Evolutionary conservation across 2,888 invertebrate genomes (phyloP).

Genomic region (Baccha elongata): DNA sequence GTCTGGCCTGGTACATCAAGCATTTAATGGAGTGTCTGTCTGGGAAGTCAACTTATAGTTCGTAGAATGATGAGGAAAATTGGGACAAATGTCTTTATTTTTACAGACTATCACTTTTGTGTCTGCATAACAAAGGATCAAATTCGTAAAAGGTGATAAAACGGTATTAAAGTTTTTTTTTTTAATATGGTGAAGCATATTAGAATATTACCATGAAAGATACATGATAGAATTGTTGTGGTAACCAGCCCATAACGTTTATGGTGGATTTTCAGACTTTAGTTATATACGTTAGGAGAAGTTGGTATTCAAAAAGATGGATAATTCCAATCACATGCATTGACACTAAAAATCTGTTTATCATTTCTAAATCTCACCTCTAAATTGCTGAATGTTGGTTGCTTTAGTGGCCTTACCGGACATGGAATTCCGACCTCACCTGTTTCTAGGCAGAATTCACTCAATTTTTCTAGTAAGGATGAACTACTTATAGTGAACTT

Average conservation of each 20-base stretch:
- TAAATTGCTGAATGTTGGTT: too few relatives aligned
- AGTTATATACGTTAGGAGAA: too few relatives aligned
- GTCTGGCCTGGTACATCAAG: conserved; percentile 10
- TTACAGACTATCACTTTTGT: not conserved
- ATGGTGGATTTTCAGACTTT: not conserved
- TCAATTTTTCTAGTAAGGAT: too few relatives aligned
- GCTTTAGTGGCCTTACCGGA: too few relatives aligned
- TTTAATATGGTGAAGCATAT: not conserved
- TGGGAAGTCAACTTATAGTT: conserved; percentile 1
- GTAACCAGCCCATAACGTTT: too few relatives aligned
- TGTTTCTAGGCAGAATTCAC: too few relatives aligned
- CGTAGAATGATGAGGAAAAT: not conserved
- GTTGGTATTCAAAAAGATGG: too few relatives aligned
- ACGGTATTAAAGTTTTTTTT: not conserved
- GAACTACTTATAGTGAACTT: too few relatives aligned
- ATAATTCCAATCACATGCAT: too few relatives aligned
- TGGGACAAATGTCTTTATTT: conserved; percentile 25
- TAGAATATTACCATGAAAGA: not conserved
- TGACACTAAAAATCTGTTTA: too few relatives aligned
- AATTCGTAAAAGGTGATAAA: not conserved
- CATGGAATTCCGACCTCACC: too few relatives aligned
- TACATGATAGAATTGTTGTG: not conserved
- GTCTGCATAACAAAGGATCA: not conserved
- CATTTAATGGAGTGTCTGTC: conserved; percentile 38
- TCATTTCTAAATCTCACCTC: too few relatives aligned